Base-by-base conservation (phyloP, 2,113 vertebrate species). In the Prionailurus bengalensis region DNA sequence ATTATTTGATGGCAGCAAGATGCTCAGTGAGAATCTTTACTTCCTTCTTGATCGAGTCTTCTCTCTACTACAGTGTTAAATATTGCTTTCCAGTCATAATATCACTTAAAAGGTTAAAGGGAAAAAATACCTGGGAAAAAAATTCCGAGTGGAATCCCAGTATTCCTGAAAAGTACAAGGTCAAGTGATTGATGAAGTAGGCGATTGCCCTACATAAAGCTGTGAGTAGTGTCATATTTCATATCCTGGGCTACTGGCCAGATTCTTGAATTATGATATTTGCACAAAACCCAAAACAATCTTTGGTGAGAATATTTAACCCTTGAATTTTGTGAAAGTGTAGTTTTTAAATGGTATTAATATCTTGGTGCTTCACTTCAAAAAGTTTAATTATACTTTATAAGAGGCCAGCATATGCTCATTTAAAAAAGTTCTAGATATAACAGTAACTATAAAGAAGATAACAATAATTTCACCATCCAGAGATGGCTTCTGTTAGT, bases 321-420 rank as follows among this genome's bases (percentile, higher is more conserved):
- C 29, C 53, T 92, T 73, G 9, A 31, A 71, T 79, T 89, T 74
- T 65, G 16, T 71, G 16, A 42, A 58, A 58, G 25, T n/a, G 2
- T 63, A 36, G 42, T 39, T 88, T 95, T 92, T 73, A 92, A 81
- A 79, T 92, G 31, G 3, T 73, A 79, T 53, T 87, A 87, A 66
- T 74, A 66, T 91, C 10, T 87, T 76, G 27, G 48, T 96, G 21
- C 29, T 42, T 91, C 27, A n/a, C 8, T 93, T 17, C 19, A 79
- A 93, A 89, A 73, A 65, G 71, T 12, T 48, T n/a, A 53, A 42
- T 21, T 39, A 51, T 82, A 16, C 12, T 74, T 45, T 83, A 78
- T 91, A 61, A 39, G 39, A 91, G 33, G 8, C 11, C 12, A 95
- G 4, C 65, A 8, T 74, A 53, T 65, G 12, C 27, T 36, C 11